Evolutionary conservation across 2,888 invertebrate species (phyloP).

Genomic region (Yponomeuta sedellus): DNA sequence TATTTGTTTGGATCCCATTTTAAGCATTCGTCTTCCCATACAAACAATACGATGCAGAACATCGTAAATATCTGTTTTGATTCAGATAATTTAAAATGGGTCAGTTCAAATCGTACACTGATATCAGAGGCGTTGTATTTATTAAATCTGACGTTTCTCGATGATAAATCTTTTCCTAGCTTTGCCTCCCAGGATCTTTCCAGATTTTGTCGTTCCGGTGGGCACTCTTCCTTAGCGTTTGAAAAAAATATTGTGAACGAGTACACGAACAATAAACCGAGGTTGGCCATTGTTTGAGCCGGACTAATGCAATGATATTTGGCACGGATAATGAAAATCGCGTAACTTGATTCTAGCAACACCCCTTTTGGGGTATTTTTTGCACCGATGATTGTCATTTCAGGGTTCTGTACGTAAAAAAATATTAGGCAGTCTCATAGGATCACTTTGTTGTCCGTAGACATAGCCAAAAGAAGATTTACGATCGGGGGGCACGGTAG

Average conservation of each 20-base stretch:
- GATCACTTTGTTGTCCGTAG: too few relatives aligned
- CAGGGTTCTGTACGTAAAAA: not conserved
- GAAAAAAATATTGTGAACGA: not conserved
- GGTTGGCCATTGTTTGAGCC: not conserved
- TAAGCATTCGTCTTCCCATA: not conserved
- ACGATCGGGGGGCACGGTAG: too few relatives aligned
- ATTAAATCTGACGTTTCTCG: not conserved
- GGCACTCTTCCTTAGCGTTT: not conserved
- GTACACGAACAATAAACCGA: not conserved
- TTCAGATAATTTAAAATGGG: not conserved
- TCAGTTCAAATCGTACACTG: not conserved
- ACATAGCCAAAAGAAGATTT: too few relatives aligned
- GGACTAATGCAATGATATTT: not conserved
- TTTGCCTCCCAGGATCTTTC: not conserved
- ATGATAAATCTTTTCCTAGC: not conserved
- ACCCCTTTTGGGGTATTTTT: not conserved
- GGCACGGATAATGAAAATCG: not conserved
- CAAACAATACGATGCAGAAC: not conserved
- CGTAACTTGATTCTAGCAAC: not conserved
- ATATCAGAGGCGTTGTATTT: not conserved
- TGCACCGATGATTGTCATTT: too few relatives aligned
- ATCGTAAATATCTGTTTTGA: not conserved
- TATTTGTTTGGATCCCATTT: not conserved
- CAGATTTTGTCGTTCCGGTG: not conserved
- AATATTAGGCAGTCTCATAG: not conserved